Conservation (phyloP, 2,113 vertebrate genomes). For the Vireo altiloquus region DNA sequence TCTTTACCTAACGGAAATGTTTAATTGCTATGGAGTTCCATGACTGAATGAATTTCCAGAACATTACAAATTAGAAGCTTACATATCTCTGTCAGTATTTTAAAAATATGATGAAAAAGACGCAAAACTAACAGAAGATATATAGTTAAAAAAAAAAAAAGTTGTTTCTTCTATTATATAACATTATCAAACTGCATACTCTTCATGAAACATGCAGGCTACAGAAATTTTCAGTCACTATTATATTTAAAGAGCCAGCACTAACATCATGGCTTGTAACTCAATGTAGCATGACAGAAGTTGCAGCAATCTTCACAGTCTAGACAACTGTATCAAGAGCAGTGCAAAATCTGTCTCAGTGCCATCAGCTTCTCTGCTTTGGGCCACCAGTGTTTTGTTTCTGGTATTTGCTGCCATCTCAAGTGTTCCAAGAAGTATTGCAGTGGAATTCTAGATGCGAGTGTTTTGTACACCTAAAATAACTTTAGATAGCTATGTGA, state of each 20-base stretch:
- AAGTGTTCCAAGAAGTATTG: neutral
- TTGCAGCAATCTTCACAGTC: neutral
- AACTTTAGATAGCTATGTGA: neutral
- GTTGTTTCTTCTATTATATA: neutral
- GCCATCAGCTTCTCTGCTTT: neutral
- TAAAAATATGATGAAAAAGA: neutral
- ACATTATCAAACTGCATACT: neutral
- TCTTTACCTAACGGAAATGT: neutral
- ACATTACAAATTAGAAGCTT: neutral
- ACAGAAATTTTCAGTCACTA: neutral
- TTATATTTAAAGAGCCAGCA: neutral
- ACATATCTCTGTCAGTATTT: neutral
- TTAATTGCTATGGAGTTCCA: neutral
- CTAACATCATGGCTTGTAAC: neutral
- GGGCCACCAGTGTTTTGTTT: neutral
- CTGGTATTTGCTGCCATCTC: constrained; percentile 4
- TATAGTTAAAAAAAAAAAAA: neutral
- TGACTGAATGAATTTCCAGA: neutral
- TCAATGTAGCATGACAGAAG: neutral
- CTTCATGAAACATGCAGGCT: neutral
- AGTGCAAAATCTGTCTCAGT: neutral
- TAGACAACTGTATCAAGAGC: neutral
- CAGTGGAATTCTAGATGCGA: neutral
- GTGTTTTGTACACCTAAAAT: neutral
- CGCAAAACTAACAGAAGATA: neutral